phyloP scores from a whole-genome alignment of 2,888 invertebrate genomes.

The Ochropleura plecta region DNA sequence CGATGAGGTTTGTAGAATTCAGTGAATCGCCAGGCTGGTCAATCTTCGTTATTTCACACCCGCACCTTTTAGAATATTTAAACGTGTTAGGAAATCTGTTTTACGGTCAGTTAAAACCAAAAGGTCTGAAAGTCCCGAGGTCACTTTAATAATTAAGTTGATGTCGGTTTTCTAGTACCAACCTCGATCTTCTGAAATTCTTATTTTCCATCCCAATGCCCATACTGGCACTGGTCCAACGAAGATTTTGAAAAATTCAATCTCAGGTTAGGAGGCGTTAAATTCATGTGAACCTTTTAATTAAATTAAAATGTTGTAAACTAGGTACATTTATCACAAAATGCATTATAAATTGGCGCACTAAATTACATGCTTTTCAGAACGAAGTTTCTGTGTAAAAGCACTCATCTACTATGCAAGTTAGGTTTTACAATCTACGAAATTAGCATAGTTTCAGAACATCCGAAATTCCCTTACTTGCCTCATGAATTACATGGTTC shows the following conservation, averaged over 20 bases:
- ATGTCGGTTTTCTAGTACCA: slow-evolving; percentile 38
- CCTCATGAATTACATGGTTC: slow-evolving; percentile 55
- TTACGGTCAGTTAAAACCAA: slow-evolving; percentile 41
- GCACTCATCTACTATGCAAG: slow-evolving; percentile 34
- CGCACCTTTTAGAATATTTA: slow-evolving; percentile 53
- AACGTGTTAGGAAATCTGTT: slow-evolving; percentile 42
- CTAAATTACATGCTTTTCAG: slow-evolving; percentile 10
- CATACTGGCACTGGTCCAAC: slow-evolving; percentile 67
- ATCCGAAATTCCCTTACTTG: slow-evolving; percentile 41
- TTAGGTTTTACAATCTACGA: slow-evolving; percentile 43
- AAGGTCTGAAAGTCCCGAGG: slow-evolving; percentile 19
- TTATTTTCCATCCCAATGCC: slow-evolving; percentile 51
- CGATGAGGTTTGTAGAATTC: slow-evolving; percentile 29
- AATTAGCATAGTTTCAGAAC: slow-evolving; percentile 47
- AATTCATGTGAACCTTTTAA: slow-evolving; percentile 45
- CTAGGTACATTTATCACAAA: slow-evolving; percentile 12
- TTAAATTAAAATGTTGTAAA: slow-evolving; percentile 25
- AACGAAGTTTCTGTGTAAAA: slow-evolving; percentile 28
- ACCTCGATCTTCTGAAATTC: slow-evolving; percentile 44
- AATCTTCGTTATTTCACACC: slow-evolving; percentile 38
- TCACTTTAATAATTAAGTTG: slow-evolving; percentile 51
- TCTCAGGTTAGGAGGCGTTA: slow-evolving; percentile 44
- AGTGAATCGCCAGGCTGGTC: slow-evolving; percentile 34
- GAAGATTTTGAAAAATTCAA: slow-evolving; percentile 69
- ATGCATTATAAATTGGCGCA: slow-evolving; percentile 24